Evolutionary conservation across 1,140 invertebrate species (phyloP), one percentile per base, ranked within the genome.

Genomic region (Epicauta chinensis): DNA sequence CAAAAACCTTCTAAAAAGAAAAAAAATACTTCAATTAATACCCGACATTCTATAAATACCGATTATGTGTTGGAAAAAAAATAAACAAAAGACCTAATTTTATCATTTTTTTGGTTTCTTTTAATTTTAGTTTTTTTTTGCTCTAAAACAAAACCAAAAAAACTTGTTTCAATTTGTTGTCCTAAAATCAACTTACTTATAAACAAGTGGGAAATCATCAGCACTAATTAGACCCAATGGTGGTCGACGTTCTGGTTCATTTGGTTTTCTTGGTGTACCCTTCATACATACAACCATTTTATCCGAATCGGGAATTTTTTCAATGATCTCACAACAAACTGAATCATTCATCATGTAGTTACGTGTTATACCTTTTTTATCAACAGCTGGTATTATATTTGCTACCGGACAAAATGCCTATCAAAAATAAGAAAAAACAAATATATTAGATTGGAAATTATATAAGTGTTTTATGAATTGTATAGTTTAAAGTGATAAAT

Each of bases 221-320:
- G 82, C 79, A 76, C 81, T 84, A 65, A 93, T 86, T 44, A 93
- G 78, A 59, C 91, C 92, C 63, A 93, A 79, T 56, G 83, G 75
- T 48, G 85, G 77, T 66, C 83, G 81, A 53, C 80, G 77, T 40
- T 78, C 75, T 55, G 82, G 82, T 64, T 83, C 81, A 62, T 82
- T 80, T 2, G 77, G 70, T 31, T 75, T 72, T 51, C 84, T 75
- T 39, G 83, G 78, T 55, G 79, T 73, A 53, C 87, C 84, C 71
- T 89, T 86, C 83, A 93, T 89, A 64, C 89, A 89, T 67, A 88
- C 81, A 55, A 87, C 81, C 67, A 95, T 81, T 75, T 91, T 92
- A 71, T 93, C 88, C 16, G 83, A 83, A 66, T 93, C 90, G 38
- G 86, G 80, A 64, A 86, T 87, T 51, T 93, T 83, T 78, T 88